Base-by-base conservation (phyloP, 2,888 invertebrate species). In the Leucophenga montana region DNA sequence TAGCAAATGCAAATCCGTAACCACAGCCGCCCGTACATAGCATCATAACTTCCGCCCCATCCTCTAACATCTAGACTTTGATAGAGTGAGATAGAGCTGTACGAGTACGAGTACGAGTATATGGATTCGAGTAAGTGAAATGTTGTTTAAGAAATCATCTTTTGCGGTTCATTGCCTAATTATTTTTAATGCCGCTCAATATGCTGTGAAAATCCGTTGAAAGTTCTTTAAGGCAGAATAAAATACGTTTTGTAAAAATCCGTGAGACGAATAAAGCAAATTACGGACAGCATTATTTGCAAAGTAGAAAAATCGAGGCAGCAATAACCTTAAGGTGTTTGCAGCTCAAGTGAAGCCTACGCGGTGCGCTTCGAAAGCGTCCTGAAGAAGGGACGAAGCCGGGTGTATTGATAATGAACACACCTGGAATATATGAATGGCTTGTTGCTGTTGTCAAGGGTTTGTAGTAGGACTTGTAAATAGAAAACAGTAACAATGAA, bases 121-220 rank as follows among this genome's bases (percentile, higher is more conserved):
- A 39, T 50, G 16, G 50, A 18, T 50, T 5, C 13, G 16, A 18
- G 16, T 50, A 8, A 50, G 50, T 50, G 50, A 50, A 77, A 70
- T 69, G 70, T 62, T 62, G 75, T 73, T 74, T 76, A 73, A 70
- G 75, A 87, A 86, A 85, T 84, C 87, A 86, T 85, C 87, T 85
- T 86, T 87, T 71, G 78, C 79, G 84, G 81, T 80, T 86, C 84
- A 85, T 81, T 87, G 86, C 76, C 77, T 85, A 83, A 85, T 85
- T 83, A 79, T 75, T 79, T 79, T 78, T 80, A 84, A 86, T 85
- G 83, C 86, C 85, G 79, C 79, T 85, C 84, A 79, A 46, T 62
- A 44, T 61, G 69, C 64, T 75, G 71, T 54, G 20, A 66, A 75
- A 79, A 78, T 75, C 74, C 74, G 72, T 74, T 75, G 67, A 74